These are phyloP conservation scores for Achatina immaculata DNA, from an alignment of 1,140 invertebrate genomes.

Conservation along the genomic window DNA sequence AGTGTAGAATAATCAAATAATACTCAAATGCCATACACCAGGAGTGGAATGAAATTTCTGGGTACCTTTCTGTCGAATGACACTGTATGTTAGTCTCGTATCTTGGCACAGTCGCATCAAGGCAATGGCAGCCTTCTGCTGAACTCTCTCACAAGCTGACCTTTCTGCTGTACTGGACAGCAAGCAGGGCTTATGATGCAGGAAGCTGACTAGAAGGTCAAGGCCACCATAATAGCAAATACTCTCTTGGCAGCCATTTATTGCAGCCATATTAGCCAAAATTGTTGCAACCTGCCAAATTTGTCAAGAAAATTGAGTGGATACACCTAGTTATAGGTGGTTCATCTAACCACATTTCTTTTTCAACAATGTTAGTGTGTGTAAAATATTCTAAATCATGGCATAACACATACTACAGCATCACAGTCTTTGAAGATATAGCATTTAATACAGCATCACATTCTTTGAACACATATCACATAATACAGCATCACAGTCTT, in stretches of 20 bases:
- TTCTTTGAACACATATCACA: too few species aligned
- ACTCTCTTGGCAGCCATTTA: conserved; percentile 76
- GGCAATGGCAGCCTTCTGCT: conserved; percentile 87
- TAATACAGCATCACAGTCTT: too few species aligned
- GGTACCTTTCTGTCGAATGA: conserved; percentile 83
- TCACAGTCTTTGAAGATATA: too few species aligned
- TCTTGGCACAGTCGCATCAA: conserved; percentile 85
- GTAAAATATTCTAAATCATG: too few species aligned
- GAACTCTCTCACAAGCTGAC: conserved; percentile 82
- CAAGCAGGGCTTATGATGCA: conserved; percentile 78
- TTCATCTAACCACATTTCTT: too few species aligned
- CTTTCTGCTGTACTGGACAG: conserved; percentile 73
- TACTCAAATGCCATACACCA: too few species aligned
- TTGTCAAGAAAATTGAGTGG: conserved; percentile 21
- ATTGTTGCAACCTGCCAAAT: conserved; percentile 78
- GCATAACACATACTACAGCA: too few species aligned
- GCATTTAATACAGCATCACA: too few species aligned
- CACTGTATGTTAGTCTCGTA: conserved; percentile 79
- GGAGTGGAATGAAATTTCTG: too few species aligned
- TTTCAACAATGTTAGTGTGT: too few species aligned
- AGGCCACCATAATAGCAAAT: conserved; percentile 77
- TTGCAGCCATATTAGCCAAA: conserved; percentile 83
- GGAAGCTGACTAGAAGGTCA: conserved; percentile 82
- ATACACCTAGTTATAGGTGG: neutral
- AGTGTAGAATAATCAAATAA: too few species aligned